Evolutionary conservation across 2,888 invertebrate species (phyloP).

Genomic region (Agrilus cyanescens): DNA sequence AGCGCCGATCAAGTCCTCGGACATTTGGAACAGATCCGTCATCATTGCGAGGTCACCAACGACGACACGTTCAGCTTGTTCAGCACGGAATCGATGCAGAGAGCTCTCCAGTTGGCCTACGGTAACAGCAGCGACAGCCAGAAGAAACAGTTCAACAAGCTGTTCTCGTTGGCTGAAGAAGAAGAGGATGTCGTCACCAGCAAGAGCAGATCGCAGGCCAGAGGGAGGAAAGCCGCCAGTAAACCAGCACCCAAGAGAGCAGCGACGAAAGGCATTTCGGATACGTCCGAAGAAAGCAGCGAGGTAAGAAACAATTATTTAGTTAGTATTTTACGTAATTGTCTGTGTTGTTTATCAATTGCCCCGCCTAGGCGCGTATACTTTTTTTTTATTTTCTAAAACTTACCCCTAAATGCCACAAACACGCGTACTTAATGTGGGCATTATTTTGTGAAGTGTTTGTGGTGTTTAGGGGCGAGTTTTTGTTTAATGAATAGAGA

Average conservation of each 20-base stretch:
- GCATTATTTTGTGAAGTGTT: no score
- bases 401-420: no score
- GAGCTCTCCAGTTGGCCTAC: slow-evolving; percentile 80
- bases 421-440: no score
- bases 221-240: slow-evolving; percentile 36
- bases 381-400: no score
- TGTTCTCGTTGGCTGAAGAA: slow-evolving; percentile 83
- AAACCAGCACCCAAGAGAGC: slow-evolving; percentile 35
- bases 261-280: slow-evolving; percentile 38
- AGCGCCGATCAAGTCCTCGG: slow-evolving; percentile 78
- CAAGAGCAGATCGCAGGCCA: slow-evolving; percentile 45
- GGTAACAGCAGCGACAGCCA: slow-evolving; percentile 78
- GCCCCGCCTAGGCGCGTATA: no score
- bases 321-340: neutral
- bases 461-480: no score
- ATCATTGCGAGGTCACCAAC: slow-evolving; percentile 47
- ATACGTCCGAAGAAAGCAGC: slow-evolving; percentile 66
- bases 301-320: slow-evolving; percentile 43
- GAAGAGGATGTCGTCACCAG: slow-evolving; percentile 61
- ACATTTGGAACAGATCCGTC: slow-evolving; percentile 83
- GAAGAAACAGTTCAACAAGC: slow-evolving; percentile 81
- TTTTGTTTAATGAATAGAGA: no score
- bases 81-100: slow-evolving; percentile 82
- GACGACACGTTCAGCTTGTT: slow-evolving; percentile 66
- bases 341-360: no score